Base-by-base conservation (phyloP, 2,888 invertebrate species). In the Parasteatoda lunata region DNA sequence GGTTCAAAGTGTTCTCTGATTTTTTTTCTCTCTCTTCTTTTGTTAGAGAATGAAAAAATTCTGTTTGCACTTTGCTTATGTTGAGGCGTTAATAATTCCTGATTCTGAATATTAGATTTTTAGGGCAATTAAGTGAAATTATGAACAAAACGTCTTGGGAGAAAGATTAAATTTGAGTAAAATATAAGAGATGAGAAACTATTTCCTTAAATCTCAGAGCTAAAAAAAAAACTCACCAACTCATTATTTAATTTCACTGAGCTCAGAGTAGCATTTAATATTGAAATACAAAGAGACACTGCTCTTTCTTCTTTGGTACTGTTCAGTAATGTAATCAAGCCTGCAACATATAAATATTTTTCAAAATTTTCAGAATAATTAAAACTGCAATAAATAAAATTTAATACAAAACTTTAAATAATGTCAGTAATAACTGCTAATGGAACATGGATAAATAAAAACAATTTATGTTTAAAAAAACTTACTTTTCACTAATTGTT, bases 141-240 rank as follows among this genome's bases (percentile, higher is more conserved):
- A 30, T 1, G 30, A 30, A 30, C 30, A 30, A 30, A 30, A 30
- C 30, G 30, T 30, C 30, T 30, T 30, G 30, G 30, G 2, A 30
- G 30, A 30, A 30, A 30, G 30, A 30, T 30, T 30, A 30, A 30
- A 30, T 30, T 30, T 30, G 30, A 30, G 30, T 30, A 30, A 30
- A 30, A 30, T 30, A 30, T 30, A 30, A 30, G 30, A 30, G 30
- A 30, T 30, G 30, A 30, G 30, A 30, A 30, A 30, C 30, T 48
- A n/a, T 4, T 47, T 65, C 49, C 64, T 13, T 5, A 65, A 48
- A 52, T n/a, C 3, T 7, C 5, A n/a, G 47, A 30, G 49, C 9
- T 48, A 54, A 45, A n/a, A 48, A 48, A 13, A 47, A 13, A 64
- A 51, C 54, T 79, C 70, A 82, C 82, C 75, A 64, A 15, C 13